Percentiles rank a stretch among this genome's conserved stretches.
These are phyloP conservation scores for Clitarchus hookeri DNA, from an alignment of 2,888 invertebrate species.

Conservation along the genomic window DNA sequence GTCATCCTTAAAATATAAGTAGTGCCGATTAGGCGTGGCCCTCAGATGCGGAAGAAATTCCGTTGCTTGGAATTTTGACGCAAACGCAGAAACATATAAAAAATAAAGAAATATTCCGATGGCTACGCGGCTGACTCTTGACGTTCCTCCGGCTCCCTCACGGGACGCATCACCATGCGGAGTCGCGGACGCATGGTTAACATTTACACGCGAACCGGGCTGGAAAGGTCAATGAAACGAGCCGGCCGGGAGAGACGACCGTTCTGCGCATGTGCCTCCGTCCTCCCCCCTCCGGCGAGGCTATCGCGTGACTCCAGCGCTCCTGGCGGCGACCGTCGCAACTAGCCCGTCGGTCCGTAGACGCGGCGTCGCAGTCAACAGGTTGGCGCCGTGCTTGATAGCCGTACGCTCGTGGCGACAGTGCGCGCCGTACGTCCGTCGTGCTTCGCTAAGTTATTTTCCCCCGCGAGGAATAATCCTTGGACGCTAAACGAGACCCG, in stretches of 20 bases:
- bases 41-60: no score
- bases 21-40: no score
- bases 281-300: no score
- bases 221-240: background rate
- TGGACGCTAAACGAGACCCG: background rate
- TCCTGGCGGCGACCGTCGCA: background rate
- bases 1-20: no score
- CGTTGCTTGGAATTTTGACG: no score
- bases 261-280: conserved; percentile 17
- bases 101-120: no score
- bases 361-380: background rate
- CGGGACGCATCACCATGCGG: background rate
- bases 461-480: background rate
- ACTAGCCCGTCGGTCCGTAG: background rate
- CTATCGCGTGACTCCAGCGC: conserved; percentile 16
- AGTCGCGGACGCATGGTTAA: conserved; percentile 3
- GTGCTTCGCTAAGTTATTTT: background rate
- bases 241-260: conserved; percentile 2
- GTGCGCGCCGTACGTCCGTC: background rate
- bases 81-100: no score
- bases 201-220: conserved; percentile 19
- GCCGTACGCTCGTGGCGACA: background rate
- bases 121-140: no score
- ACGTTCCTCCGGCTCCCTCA: background rate
- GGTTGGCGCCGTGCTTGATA: background rate